Conservation (phyloP, 92 coral and sea anemone species). For the Epizoanthus ramosus region DNA sequence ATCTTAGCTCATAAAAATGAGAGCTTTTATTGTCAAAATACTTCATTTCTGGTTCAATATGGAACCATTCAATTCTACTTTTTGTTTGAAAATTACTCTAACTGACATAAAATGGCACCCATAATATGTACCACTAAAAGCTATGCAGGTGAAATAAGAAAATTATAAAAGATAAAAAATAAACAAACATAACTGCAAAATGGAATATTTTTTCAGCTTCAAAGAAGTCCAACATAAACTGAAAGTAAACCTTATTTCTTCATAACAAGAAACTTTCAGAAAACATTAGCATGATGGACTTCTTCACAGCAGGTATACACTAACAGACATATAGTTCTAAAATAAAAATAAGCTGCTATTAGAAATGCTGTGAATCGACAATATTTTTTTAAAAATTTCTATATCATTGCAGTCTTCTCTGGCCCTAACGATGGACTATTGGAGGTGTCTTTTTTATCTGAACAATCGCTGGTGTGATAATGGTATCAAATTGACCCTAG, state of each 20-base stretch:
- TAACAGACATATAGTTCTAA: too few relatives aligned
- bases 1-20: background rate
- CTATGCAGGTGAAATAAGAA: constrained; percentile 5
- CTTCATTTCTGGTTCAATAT: background rate
- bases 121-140: background rate
- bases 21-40: background rate
- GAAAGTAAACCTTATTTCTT: background rate
- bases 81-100: background rate
- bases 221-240: background rate
- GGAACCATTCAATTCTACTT: too few relatives aligned
- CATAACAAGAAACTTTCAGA: background rate
- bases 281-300: background rate
- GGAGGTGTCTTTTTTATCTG: background rate
- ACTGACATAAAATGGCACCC: constrained; percentile 2
- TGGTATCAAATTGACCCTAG: constrained; percentile 10
- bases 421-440: too few relatives aligned
- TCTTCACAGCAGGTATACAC: background rate
- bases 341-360: too few relatives aligned
- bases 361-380: too few relatives aligned
- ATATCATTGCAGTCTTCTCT: too few relatives aligned
- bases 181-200: background rate
- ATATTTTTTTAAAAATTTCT: too few relatives aligned
- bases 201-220: background rate
- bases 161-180: background rate
- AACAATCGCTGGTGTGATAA: constrained; percentile 2